Evolutionary conservation across 2,113 vertebrate species (phyloP).

Genomic region (Anoplopoma fimbria): DNA sequence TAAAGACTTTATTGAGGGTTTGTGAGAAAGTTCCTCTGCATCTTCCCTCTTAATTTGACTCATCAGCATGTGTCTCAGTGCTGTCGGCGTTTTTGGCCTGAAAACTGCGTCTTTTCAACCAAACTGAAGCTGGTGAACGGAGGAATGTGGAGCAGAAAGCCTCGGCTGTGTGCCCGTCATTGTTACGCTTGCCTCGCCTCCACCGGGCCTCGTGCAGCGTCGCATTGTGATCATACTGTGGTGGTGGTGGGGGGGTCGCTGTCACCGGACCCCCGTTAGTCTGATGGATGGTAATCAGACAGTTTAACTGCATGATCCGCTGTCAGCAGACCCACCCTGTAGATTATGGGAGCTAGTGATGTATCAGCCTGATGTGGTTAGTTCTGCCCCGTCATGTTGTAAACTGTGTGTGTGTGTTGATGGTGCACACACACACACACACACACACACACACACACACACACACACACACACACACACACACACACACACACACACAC

Average conservation of each 20-base stretch:
- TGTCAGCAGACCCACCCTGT: slow-evolving; percentile 57
- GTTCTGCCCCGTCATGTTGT: neutral
- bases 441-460: neutral
- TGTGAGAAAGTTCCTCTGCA: too few relatives aligned
- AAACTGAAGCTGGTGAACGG: too few relatives aligned
- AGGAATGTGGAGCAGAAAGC: slow-evolving; percentile 65
- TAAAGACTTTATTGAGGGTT: too few relatives aligned
- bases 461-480: neutral
- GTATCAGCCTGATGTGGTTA: slow-evolving; percentile 49
- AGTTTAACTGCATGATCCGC: slow-evolving; percentile 15
- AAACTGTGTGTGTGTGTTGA: neutral
- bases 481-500: neutral
- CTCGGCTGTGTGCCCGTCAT: too few relatives aligned
- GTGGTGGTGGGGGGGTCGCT: slow-evolving; percentile 32
- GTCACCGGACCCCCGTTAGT: too few relatives aligned
- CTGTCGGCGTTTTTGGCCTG: too few relatives aligned
- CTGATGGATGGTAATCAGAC: slow-evolving; percentile 53
- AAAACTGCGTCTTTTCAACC: too few relatives aligned
- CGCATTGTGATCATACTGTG: slow-evolving; percentile 60
- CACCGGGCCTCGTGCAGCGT: slow-evolving; percentile 36
- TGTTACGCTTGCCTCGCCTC: slow-evolving; percentile 44
- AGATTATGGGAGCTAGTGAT: slow-evolving; percentile 23
- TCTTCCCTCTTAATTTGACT: too few relatives aligned
- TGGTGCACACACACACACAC: neutral
- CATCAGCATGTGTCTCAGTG: too few relatives aligned